These are phyloP conservation scores for Stichodactyla helianthus DNA, from an alignment of 64 coral and sea anemone species.

Conservation along the genomic window DNA sequence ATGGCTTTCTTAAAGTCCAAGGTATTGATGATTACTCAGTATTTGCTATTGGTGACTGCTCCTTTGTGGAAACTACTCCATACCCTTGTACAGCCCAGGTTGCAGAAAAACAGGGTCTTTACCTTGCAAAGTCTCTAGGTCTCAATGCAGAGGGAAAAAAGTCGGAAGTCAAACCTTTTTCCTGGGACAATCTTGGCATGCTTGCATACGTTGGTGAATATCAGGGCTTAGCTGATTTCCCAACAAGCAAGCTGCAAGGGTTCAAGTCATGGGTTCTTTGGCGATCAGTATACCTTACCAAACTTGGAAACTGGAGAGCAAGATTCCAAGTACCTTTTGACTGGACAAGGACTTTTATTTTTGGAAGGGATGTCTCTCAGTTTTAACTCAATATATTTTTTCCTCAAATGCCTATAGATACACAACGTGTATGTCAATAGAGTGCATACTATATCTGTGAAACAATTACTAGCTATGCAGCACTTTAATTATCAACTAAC, in stretches of 20 bases:
- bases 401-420: no score
- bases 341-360: slow-evolving; percentile 94
- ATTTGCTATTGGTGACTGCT: slow-evolving; percentile 52
- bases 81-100: slow-evolving; percentile 92
- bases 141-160: slow-evolving; percentile 29
- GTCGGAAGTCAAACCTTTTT: slow-evolving; percentile 64
- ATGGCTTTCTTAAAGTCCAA: slow-evolving; percentile 72
- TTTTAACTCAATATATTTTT: slow-evolving; percentile 33
- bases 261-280: slow-evolving; percentile 97
- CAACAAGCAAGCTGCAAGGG: slow-evolving; percentile 86
- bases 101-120: slow-evolving; percentile 82
- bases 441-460: no score
- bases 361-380: slow-evolving; percentile 90
- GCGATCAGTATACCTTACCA: slow-evolving; percentile 95
- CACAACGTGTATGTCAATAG: no score
- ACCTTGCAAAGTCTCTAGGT: slow-evolving; percentile 70
- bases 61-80: slow-evolving; percentile 64
- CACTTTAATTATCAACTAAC: no score
- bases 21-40: slow-evolving; percentile 60
- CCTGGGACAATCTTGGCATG: slow-evolving; percentile 91
- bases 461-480: no score
- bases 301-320: slow-evolving; percentile 83
- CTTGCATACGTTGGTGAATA: slow-evolving; percentile 93
- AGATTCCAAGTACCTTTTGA: slow-evolving; percentile 98
- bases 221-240: slow-evolving; percentile 89